These are phyloP conservation scores for Eupsilia transversa DNA, from an alignment of 2,888 invertebrate genomes.

Conservation along the genomic window DNA sequence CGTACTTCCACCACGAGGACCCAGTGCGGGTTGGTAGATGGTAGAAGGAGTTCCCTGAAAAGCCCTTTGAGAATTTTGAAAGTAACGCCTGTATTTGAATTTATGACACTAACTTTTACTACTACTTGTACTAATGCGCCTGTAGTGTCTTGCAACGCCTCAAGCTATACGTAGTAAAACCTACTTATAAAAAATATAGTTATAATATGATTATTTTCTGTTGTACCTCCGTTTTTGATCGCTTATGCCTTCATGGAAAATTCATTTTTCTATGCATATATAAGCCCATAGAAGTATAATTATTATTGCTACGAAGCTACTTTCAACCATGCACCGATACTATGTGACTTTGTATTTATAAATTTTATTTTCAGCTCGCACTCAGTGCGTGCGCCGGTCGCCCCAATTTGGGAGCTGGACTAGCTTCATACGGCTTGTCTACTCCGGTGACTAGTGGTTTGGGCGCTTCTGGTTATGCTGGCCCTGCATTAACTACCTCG, in stretches of 20 bases:
- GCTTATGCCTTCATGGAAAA: background rate
- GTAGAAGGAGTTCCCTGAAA: no score
- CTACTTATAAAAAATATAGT: no score
- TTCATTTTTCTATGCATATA: background rate
- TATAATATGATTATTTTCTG: no score
- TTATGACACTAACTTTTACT: background rate
- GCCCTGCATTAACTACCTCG: background rate
- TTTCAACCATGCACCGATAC: background rate
- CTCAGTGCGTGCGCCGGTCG: slow-evolving; percentile 30
- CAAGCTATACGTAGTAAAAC: no score
- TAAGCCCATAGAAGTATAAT: no score
- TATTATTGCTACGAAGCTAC: background rate
- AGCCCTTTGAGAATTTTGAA: background rate
- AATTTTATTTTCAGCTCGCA: slow-evolving; percentile 36
- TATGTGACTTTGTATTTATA: background rate
- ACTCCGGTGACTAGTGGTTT: background rate
- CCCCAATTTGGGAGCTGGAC: slow-evolving; percentile 1
- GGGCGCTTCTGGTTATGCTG: slow-evolving; percentile 3
- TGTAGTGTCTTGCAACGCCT: background rate
- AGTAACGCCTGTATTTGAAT: background rate
- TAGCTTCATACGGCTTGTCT: slow-evolving; percentile 25
- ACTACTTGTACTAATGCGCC: background rate
- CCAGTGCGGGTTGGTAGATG: no score
- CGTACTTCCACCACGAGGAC: no score
- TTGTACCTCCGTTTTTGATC: background rate